A percentile compares a stretch with the other conserved stretches of the same genome.
phyloP scores from a whole-genome alignment of 2,797 vertebrate species.

The Hemibagrus guttatus region DNA sequence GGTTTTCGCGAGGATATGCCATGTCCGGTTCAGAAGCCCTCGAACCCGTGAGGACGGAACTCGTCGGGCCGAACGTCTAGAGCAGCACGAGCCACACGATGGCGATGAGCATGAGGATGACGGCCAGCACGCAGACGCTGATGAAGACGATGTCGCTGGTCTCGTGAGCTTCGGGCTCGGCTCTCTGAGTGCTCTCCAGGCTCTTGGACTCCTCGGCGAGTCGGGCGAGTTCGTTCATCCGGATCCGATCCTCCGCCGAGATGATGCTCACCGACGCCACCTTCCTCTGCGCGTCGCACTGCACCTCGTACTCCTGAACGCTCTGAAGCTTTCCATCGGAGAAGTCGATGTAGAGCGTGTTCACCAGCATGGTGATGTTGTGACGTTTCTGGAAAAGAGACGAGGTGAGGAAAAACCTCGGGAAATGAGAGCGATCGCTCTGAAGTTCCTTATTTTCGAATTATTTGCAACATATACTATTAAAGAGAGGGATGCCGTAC shows the following conservation, averaged over 20 bases:
- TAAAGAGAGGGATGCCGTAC: background rate
- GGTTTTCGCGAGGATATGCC: background rate
- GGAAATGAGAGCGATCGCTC: background rate
- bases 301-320: constrained; percentile 86
- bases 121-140: constrained; percentile 93
- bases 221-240: constrained; percentile 77
- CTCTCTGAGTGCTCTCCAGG: background rate
- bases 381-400: constrained; percentile 82
- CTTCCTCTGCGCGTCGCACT: constrained; percentile 89
- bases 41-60: too few species aligned
- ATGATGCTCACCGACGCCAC: constrained; percentile 85
- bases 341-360: constrained; percentile 92
- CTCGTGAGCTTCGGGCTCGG: constrained; percentile 75
- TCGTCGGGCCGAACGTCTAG: constrained; percentile 55
- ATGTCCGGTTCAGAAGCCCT: background rate
- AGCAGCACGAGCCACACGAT: constrained; percentile 92
- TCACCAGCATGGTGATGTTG: constrained; percentile 88
- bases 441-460: background rate
- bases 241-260: constrained; percentile 74
- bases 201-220: constrained; percentile 67
- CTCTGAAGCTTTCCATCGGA: constrained; percentile 72
- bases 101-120: constrained; percentile 93
- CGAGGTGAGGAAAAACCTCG: background rate
- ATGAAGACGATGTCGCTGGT: constrained; percentile 94
- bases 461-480: too few species aligned